These are phyloP conservation scores for Melanostoma mellinum DNA, from an alignment of 2,888 invertebrate species.

Conservation along the genomic window DNA sequence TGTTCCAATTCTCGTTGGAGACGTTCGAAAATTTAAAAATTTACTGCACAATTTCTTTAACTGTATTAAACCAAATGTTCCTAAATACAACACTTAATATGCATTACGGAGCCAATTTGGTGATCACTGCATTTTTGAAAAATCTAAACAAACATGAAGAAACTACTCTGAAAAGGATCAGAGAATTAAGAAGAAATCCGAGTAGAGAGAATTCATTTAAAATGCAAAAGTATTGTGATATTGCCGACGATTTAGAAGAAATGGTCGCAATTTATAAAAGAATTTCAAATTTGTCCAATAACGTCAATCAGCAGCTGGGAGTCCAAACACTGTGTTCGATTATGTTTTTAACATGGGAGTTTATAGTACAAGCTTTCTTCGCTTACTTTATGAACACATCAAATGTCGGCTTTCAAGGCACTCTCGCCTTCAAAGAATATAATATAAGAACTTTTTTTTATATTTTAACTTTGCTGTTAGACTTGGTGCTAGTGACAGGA, in stretches of 20 bases:
- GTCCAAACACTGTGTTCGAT: neutral
- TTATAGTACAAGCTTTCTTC: neutral
- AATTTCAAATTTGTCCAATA: constrained; percentile 70
- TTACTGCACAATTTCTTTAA: too few species aligned
- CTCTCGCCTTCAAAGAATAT: neutral
- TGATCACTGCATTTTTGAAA: neutral
- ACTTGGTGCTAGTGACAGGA: constrained; percentile 63
- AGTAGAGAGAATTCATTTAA: constrained; percentile 12
- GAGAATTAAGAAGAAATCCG: neutral
- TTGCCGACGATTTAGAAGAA: constrained; percentile 74
- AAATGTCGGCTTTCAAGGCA: neutral
- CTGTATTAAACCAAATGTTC: too few species aligned
- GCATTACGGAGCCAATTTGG: neutral
- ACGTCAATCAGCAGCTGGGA: constrained; percentile 67
- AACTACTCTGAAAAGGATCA: constrained; percentile 59
- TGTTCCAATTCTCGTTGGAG: too few species aligned
- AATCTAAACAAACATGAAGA: constrained; percentile 75
- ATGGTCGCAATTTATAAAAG: constrained; percentile 72
- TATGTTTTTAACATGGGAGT: neutral
- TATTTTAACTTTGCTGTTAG: constrained; percentile 55
- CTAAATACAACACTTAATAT: too few species aligned
- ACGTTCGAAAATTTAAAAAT: too few species aligned
- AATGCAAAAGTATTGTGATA: constrained; percentile 43
- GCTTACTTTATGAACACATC: neutral
- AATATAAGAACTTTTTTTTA: constrained; percentile 29